Base-by-base conservation (phyloP, 2,888 invertebrate species). In the Onchidella celtica region DNA sequence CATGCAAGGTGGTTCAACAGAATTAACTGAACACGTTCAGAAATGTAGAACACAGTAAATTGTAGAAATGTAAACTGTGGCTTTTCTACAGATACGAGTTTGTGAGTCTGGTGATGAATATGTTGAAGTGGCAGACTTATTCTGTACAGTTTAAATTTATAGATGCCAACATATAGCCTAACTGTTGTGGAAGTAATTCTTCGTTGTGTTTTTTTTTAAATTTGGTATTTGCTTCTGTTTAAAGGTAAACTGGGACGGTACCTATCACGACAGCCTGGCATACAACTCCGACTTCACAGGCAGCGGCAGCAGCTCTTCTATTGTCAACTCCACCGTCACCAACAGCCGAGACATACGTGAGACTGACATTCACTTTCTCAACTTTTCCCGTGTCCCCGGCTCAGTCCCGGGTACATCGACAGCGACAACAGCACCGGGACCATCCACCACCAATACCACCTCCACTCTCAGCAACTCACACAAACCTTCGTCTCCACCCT, bases 291-390 rank as follows among this genome's bases (percentile, higher is more conserved):
- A 57, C 32, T 24, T 59, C 3, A 38, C 2, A 32, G n/a, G 70
- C 34, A 27, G 24, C 57, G 34, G 27, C 72, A 61, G 32, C 47
- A 38, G 21, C 40, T 21, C 11, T 11, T 38, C 38, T 36, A 82
- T 82, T 55, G 82, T 83, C 61, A 85, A 88, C 65, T 85, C 87
- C 9, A 89, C 89, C 3, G 76, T 89, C 36, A 90, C 89, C 36
- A 88, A 89, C 84, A 88, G 89, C 24, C 79, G 88, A 6, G 89
- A 89, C 63, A 85, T 90, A 40, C 83, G 90, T 47, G 89, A 90
- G 82, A 90, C 90, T 0, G 89, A 90, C 72, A 88, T 90, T 40
- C 84, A 88, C 68, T 90, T 90, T 82, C 82, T 90, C 27, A 90
- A 90, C 78, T 87, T 89, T 74, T 81, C 88, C 78, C 82, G 34